phyloP scores from a whole-genome alignment of 1,140 invertebrate species.

The Bombus sylvicola region DNA sequence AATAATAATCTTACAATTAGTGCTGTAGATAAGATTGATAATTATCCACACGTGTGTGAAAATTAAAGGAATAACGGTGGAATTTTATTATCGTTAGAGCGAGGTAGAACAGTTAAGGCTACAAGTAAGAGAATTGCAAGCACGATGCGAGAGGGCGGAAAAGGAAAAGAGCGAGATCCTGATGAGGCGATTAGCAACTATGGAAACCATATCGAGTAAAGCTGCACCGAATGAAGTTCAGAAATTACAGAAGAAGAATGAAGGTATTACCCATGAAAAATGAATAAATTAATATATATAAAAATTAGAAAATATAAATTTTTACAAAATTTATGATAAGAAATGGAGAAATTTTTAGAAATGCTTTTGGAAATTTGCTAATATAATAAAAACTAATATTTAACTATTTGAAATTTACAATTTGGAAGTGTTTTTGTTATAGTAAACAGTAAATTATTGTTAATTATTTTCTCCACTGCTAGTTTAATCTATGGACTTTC shows the following conservation, averaged over 20 bases:
- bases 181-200: slow-evolving; percentile 88
- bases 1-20: not conserved
- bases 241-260: slow-evolving; percentile 93
- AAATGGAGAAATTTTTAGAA: too few relatives aligned
- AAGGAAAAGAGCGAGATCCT: slow-evolving; percentile 94
- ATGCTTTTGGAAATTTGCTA: too few relatives aligned
- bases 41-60: not conserved
- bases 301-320: not conserved
- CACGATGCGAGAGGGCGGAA: slow-evolving; percentile 90
- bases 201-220: slow-evolving; percentile 89
- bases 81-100: slow-evolving; percentile 85
- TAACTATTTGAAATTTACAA: too few relatives aligned
- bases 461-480: not conserved
- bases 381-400: too few relatives aligned
- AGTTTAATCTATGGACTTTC: not conserved
- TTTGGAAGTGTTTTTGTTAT: too few relatives aligned
- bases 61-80: slow-evolving; percentile 73
- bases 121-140: slow-evolving; percentile 86
- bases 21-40: not conserved
- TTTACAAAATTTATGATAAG: not conserved
- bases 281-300: not conserved
- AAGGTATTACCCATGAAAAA: slow-evolving; percentile 79
- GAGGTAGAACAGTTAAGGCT: slow-evolving; percentile 87
- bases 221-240: slow-evolving; percentile 87
- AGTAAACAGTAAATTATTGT: not conserved